Evolutionary conservation across 2,113 vertebrate species (phyloP), one percentile per base, ranked within the genome.

Genomic region (Syrmaticus mikado): DNA sequence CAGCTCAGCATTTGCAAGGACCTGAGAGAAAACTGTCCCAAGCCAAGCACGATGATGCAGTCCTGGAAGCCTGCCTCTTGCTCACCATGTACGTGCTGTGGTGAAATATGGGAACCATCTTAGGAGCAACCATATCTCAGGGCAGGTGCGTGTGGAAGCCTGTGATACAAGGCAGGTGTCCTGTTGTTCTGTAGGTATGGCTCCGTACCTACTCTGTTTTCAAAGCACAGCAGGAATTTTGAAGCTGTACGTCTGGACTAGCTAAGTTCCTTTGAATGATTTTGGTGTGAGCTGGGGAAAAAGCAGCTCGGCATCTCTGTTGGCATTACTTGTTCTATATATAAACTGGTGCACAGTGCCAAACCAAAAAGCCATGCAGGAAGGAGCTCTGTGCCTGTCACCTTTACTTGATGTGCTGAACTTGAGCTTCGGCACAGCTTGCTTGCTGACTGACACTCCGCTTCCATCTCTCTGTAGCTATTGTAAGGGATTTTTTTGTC

Each of bases 321-420:
- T 48, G n/a, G 27, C 32, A 5, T 68, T 64, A 25, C 40, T 68
- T 70, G 67, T 8, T 10, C 34, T 55, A 1, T 52, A 15, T 3
- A 2, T 30, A 19, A 38, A 61, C 75, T 66, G 40, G 32, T 46
- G 38, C 20, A 3, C 70, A 25, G 14, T 25, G 9, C 3, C 1
- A 2, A 10, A 20, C 25, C n/a, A 40, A 43, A 38, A 1, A 22
- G 52, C 52, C 50, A 19, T 0, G 2, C 16, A 15, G 61, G 36
- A 41, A 55, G 64, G 36, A 36, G 48, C 36, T 30, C 8, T 11
- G 15, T n/a, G 43, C 25, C 25, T 28, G 30, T 17, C 71, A 38
- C 43, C 50, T 70, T 64, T 14, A 25, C 55, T 55, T n/a, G 38
- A 27, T 52, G 32, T n/a, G 15, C 36, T 57, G 85, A 76, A 36